Conservation (phyloP, 2,888 invertebrate species). For the Cremastinae sp. region DNA sequence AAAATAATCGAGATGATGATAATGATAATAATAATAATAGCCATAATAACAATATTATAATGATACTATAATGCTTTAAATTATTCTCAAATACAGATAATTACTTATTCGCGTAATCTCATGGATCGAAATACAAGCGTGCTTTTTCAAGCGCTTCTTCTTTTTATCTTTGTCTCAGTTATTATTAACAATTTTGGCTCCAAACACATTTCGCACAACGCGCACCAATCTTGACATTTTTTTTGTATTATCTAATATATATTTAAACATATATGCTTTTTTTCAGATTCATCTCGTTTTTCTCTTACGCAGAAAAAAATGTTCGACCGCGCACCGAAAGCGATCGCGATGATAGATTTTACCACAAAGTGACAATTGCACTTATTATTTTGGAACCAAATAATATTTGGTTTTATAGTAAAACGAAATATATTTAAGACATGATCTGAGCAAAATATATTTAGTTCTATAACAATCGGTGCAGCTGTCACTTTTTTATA, state of each 20-base stretch:
- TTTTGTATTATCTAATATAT: conserved; percentile 1
- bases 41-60: too few species aligned
- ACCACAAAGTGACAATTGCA: too few species aligned
- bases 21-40: too few species aligned
- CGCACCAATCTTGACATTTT: conserved; percentile 35
- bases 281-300: conserved; percentile 13
- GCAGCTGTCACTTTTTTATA: too few species aligned
- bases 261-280: conserved; percentile 15
- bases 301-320: conserved; percentile 29
- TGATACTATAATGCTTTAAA: conserved; percentile 42
- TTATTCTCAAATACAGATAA: conserved; percentile 42
- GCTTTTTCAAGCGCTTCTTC: conserved; percentile 8
- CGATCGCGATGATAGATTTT: too few species aligned
- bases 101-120: conserved; percentile 47
- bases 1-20: conserved; percentile 31
- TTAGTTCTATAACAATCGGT: too few species aligned
- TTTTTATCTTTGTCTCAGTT: too few species aligned
- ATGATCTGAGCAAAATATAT: too few species aligned
- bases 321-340: conserved; percentile 23
- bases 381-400: too few species aligned
- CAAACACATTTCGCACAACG: conserved; percentile 28
- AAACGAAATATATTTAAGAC: too few species aligned
- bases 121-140: conserved; percentile 47
- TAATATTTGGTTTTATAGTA: too few species aligned
- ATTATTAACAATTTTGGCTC: conserved; percentile 37